Conservation (phyloP, 1,140 invertebrate species). For the Habropoda laboriosa region DNA sequence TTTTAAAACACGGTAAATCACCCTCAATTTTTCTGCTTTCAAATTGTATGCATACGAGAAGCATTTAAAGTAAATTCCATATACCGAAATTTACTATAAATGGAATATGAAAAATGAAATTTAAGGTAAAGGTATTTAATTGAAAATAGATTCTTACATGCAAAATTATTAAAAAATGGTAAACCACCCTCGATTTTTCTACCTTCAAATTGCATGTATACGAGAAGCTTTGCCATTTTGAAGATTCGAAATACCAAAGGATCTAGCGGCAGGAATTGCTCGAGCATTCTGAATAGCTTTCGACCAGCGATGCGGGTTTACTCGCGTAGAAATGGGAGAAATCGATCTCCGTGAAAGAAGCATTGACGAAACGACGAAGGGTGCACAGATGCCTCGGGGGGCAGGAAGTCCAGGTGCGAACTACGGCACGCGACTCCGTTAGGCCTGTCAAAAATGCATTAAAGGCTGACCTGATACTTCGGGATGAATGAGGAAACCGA, state of each 20-base stretch:
- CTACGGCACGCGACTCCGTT: constrained; percentile 47
- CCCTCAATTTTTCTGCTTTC: too few relatives aligned
- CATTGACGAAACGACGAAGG: constrained; percentile 7
- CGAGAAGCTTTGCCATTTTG: not conserved
- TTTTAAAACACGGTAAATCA: too few relatives aligned
- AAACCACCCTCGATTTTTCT: not conserved
- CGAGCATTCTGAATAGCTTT: not conserved
- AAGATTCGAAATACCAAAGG: not conserved
- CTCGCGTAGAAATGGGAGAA: constrained; percentile 15
- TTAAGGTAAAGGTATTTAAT: too few relatives aligned
- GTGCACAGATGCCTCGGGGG: constrained; percentile 58
- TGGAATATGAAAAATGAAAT: too few relatives aligned
- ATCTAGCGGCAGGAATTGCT: not conserved
- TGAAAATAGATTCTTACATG: too few relatives aligned
- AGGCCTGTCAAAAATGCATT: constrained; percentile 54
- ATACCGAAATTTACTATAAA: too few relatives aligned
- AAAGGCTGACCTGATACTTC: constrained; percentile 34
- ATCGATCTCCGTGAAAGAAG: constrained; percentile 39
- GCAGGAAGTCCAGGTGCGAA: constrained; percentile 64
- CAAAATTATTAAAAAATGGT: too few relatives aligned
- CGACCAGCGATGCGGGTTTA: not conserved
- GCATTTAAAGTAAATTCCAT: too few relatives aligned
- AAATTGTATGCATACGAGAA: too few relatives aligned
- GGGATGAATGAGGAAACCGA: constrained; percentile 40
- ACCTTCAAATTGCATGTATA: not conserved